phyloP scores from a whole-genome alignment of 2,888 invertebrate species.

The Holacanthella duospinosa region DNA sequence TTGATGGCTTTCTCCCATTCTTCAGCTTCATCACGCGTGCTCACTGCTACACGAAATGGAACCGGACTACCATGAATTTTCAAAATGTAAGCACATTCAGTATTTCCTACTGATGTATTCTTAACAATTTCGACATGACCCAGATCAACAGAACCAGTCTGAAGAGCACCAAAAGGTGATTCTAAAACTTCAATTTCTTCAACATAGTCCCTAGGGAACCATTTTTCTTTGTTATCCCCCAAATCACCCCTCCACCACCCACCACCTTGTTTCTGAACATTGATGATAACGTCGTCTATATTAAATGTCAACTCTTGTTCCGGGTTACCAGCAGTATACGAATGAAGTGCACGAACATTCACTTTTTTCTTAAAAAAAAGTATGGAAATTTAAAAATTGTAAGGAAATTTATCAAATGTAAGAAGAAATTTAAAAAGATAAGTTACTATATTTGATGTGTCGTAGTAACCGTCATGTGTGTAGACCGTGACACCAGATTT shows the following conservation, averaged over 20 bases:
- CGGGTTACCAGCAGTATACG: conserved; percentile 67
- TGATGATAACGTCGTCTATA: conserved; percentile 86
- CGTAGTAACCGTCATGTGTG: conserved; percentile 9
- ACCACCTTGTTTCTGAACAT: conserved; percentile 66
- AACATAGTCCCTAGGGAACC: conserved; percentile 74
- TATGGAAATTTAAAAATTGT: neutral
- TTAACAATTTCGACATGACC: conserved; percentile 23
- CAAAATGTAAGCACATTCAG: conserved; percentile 16
- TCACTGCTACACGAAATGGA: conserved; percentile 73
- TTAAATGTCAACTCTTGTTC: conserved; percentile 82
- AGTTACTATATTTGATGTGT: neutral
- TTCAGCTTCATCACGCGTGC: conserved; percentile 57
- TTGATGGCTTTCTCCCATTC: conserved; percentile 78
- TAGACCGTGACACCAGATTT: conserved; percentile 6
- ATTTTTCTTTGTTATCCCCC: conserved; percentile 8
- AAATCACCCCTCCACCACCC: conserved; percentile 53
- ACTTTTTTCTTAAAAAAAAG: neutral
- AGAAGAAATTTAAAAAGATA: neutral
- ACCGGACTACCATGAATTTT: conserved; percentile 14
- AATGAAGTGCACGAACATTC: conserved; percentile 3
- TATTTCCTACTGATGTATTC: conserved; percentile 2
- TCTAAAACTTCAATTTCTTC: conserved; percentile 59
- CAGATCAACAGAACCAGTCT: conserved; percentile 62
- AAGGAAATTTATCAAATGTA: neutral
- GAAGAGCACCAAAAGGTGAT: conserved; percentile 52